Conservation (phyloP, 2,797 vertebrate species). For the Hapalemur alaotrensis region DNA sequence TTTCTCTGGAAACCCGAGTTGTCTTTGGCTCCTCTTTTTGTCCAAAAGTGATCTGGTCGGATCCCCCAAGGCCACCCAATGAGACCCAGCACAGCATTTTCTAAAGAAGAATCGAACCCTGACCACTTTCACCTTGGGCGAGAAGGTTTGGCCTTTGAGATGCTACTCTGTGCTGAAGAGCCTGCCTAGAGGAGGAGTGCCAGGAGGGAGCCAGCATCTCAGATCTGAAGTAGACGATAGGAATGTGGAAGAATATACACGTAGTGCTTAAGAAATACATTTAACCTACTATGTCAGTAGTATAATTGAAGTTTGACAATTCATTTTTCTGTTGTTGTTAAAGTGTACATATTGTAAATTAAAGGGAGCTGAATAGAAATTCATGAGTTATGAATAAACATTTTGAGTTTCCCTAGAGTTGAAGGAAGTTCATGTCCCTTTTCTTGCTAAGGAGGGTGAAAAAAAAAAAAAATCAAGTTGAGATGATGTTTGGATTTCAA, state of each 20-base stretch:
- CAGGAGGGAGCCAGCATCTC: neutral
- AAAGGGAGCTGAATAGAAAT: constrained; percentile 38
- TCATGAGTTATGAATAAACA: constrained; percentile 42
- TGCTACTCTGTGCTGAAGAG: neutral
- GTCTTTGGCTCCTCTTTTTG: constrained; percentile 60
- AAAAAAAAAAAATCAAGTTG: neutral
- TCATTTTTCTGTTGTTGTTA: neutral
- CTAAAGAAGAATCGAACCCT: constrained; percentile 41
- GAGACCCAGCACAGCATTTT: constrained; percentile 34
- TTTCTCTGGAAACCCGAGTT: constrained; percentile 63
- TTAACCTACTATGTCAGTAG: neutral
- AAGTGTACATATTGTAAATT: constrained; percentile 32
- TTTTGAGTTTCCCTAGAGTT: constrained; percentile 46
- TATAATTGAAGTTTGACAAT: neutral
- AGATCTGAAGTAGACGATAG: neutral
- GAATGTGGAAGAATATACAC: neutral
- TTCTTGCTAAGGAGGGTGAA: constrained; percentile 17
- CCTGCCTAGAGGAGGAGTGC: constrained; percentile 17
- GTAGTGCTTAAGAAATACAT: neutral
- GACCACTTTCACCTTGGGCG: constrained; percentile 4
- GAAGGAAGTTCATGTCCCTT: constrained; percentile 38
- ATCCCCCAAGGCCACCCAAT: constrained; percentile 40
- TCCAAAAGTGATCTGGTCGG: constrained; percentile 54
- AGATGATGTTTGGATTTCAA: constrained; percentile 9
- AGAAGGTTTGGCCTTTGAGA: constrained; percentile 42